Evolutionary conservation across 2,113 vertebrate genomes (phyloP), one percentile per base, ranked within the genome.

Genomic region (Myiopsitta monachus): DNA sequence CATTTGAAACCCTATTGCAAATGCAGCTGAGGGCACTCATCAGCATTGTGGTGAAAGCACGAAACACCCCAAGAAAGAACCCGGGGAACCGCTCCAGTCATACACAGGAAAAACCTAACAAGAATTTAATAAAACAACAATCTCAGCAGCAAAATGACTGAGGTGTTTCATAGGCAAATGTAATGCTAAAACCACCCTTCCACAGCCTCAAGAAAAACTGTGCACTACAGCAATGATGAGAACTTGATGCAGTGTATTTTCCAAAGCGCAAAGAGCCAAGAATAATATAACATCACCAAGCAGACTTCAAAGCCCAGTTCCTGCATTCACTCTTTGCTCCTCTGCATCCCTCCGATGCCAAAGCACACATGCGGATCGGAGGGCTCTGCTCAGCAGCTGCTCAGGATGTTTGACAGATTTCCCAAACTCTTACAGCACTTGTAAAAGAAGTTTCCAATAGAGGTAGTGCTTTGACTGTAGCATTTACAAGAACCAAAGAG

Each of bases 201-300:
- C 94, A 94, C 97, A 96, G 97, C 96, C 97, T 98, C 94, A 38
- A 94, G 94, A 80, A 97, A 97, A 97, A 81, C 93, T 76, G 81
- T 95, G 97, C 82, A 90, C 94, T 98, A 85, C 96, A 96, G 97
- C 97, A 94, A 92, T 64, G 92, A 97, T 76, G 57, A 97, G 97
- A 97, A 98, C 97, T 97, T 87, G 92, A 92, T 98, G 96, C 98
- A 98, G 97, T 98, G 98, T 91, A 98, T 98, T 99, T 98, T 98
- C 98, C 98, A 98, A 94, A 77, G 61, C 7, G 36, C 63, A 46
- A 38, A 69, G 92, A 97, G 98, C 99, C 98, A 99, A 99, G 97
- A 98, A 98, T 98, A 99, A 99, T 97, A 98, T 98, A 97, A 97
- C 98, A 98, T 97, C 97, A 98, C 96, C 97, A 95, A 82, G 87